These are phyloP conservation scores for Phenganax stokvisi DNA, from an alignment of 92 coral and sea anemone genomes.

Conservation along the genomic window DNA sequence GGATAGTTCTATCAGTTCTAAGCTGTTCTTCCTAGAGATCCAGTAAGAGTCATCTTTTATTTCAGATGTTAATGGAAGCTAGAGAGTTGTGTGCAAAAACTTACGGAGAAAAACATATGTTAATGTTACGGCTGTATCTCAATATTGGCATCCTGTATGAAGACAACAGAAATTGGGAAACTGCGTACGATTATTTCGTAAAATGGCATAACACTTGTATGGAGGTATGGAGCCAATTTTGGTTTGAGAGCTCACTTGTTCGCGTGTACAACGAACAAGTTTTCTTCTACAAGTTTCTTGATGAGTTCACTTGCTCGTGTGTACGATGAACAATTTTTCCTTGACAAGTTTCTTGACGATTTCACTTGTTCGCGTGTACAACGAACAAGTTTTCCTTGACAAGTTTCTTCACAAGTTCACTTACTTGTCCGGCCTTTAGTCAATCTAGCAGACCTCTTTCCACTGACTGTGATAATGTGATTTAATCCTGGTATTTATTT, in stretches of 20 bases:
- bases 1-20: too few relatives aligned
- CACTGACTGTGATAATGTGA: not conserved
- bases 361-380: too few relatives aligned
- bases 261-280: too few relatives aligned
- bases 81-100: conserved; percentile 83
- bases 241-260: too few relatives aligned
- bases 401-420: too few relatives aligned
- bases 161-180: conserved; percentile 82
- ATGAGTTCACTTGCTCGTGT: not conserved
- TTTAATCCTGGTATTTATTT: not conserved
- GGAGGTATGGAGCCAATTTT: conserved; percentile 56
- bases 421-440: too few relatives aligned
- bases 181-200: conserved; percentile 93
- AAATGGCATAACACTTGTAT: conserved; percentile 87
- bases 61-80: conserved; percentile 78
- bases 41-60: not conserved
- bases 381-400: too few relatives aligned
- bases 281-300: too few relatives aligned
- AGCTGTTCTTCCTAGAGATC: too few relatives aligned
- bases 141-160: conserved; percentile 94
- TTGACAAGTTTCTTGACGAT: too few relatives aligned
- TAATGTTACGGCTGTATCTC: conserved; percentile 74
- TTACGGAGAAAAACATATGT: conserved; percentile 95
- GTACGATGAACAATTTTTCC: too few relatives aligned
- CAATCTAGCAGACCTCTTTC: not conserved